Conservation (phyloP, 2,113 vertebrate species). For the Siniperca knerii region DNA sequence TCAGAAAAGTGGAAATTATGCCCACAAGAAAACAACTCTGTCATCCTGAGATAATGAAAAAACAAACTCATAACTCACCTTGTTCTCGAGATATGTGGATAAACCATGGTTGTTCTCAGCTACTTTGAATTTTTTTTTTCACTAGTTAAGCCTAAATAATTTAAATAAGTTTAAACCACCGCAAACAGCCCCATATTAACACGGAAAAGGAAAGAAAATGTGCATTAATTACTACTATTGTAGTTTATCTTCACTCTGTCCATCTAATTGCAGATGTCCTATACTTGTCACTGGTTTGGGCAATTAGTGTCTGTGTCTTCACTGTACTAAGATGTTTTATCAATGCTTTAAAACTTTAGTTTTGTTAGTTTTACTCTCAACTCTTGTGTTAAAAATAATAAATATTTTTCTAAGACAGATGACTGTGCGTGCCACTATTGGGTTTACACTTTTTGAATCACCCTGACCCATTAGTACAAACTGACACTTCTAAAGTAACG, state of each 20-base stretch:
- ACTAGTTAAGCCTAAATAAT: background rate
- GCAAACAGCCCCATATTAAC: background rate
- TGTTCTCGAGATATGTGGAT: background rate
- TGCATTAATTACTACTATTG: background rate
- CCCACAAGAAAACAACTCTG: background rate
- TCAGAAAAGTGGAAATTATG: background rate
- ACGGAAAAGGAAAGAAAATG: background rate
- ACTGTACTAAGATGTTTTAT: background rate
- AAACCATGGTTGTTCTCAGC: background rate
- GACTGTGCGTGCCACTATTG: background rate
- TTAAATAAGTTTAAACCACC: background rate
- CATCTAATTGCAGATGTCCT: background rate
- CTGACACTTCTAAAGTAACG: background rate
- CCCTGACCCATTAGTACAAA: background rate
- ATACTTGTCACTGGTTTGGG: background rate
- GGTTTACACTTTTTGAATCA: background rate
- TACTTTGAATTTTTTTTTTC: background rate
- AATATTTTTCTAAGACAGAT: background rate
- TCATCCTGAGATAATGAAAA: background rate
- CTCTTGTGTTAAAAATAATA: conserved; percentile 6
- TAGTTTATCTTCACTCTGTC: background rate
- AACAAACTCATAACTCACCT: background rate
- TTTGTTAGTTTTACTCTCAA: background rate
- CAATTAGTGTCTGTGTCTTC: background rate
- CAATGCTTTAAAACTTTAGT: background rate